Percentiles rank a stretch among this genome's conserved stretches.
Evolutionary conservation across 2,888 invertebrate genomes (phyloP).

Genomic region (Pharmacophagus antenor): DNA sequence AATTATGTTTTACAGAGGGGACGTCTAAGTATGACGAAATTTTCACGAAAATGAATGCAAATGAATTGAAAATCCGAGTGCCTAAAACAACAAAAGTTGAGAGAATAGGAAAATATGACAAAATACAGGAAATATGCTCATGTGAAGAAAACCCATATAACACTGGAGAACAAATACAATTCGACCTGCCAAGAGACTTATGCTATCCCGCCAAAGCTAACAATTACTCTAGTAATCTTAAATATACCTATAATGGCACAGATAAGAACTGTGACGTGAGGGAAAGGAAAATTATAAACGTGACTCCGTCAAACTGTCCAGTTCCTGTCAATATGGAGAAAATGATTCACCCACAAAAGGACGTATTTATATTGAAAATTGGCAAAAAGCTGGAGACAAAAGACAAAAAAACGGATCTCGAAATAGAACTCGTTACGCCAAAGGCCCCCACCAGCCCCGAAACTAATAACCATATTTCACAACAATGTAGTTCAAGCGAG

Average conservation of each 20-base stretch:
- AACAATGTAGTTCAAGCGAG: slow-evolving; percentile 53
- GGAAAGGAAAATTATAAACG: slow-evolving; percentile 56
- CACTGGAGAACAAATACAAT: slow-evolving; percentile 70
- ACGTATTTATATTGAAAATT: slow-evolving; percentile 73
- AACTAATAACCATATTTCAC: slow-evolving; percentile 46
- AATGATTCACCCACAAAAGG: slow-evolving; percentile 59
- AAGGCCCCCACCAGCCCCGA: slow-evolving; percentile 51
- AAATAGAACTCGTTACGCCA: slow-evolving; percentile 72
- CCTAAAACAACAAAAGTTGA: slow-evolving; percentile 66
- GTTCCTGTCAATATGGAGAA: slow-evolving; percentile 67
- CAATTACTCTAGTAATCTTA: slow-evolving; percentile 59
- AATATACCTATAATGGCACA: slow-evolving; percentile 58
- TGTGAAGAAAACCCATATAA: slow-evolving; percentile 65
- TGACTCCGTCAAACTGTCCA: slow-evolving; percentile 68
- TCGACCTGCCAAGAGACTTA: slow-evolving; percentile 60
- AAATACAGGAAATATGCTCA: slow-evolving; percentile 64
- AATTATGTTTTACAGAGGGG: slow-evolving; percentile 45
- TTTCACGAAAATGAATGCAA: slow-evolving; percentile 69
- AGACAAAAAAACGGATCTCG: slow-evolving; percentile 72
- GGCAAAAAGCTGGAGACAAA: slow-evolving; percentile 71
- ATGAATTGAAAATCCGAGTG: slow-evolving; percentile 71
- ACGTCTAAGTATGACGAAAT: slow-evolving; percentile 66
- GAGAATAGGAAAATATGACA: slow-evolving; percentile 62
- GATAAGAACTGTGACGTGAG: slow-evolving; percentile 47
- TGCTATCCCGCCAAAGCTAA: slow-evolving; percentile 48